Base-by-base conservation (phyloP, 2,888 invertebrate species). In the Orgyia antiqua region DNA sequence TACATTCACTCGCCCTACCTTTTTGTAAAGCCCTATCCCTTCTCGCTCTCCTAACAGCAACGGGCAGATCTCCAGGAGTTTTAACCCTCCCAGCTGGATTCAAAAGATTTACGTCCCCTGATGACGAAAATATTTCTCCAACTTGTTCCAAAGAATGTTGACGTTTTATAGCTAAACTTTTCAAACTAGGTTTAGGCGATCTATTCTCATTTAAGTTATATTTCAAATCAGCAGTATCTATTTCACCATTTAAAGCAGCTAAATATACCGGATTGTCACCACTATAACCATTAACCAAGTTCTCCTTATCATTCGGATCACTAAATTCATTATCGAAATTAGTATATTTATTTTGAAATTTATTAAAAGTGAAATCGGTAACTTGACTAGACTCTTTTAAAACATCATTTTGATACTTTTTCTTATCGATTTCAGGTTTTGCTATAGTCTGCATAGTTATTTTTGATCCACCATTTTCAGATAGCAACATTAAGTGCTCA, bases 41-140 rank as follows among this genome's bases (percentile, higher is more conserved):
- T 18, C 92, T 74, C 1, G 93, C 91, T 49, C 91, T 89, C 8
- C 94, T 69, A 1, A 94, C 92, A 0, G 94, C 93, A 0, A 93
- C 92, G 0, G 94, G 94, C 13, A 94, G 88, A 66, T 94, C 94
- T 0, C 94, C 94, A 0, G 94, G 94, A 0, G 94, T 94, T 60
- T 94, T 94, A 1, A 94, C 92, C 27, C 94, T 87, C 26, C 91
- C 91, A 10, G 93, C 91, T 0, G 93, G 93, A 70, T 94, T 93
- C 42, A 92, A 89, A 27, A 94, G 63, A 31, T 90, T 83, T 2
- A 90, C 58, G 55, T 91, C 93, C 0, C 90, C 90, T 0, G 90
- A 89, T 0, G 90, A 89, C 6, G 91, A 89, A 52, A 94, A 94
- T 2, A 94, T 89, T 53, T 93, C 92, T 32, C 90, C 90, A 29